Evolutionary conservation across 2,113 vertebrate species (phyloP).

Genomic region (Ptychochromis oligacanthus): DNA sequence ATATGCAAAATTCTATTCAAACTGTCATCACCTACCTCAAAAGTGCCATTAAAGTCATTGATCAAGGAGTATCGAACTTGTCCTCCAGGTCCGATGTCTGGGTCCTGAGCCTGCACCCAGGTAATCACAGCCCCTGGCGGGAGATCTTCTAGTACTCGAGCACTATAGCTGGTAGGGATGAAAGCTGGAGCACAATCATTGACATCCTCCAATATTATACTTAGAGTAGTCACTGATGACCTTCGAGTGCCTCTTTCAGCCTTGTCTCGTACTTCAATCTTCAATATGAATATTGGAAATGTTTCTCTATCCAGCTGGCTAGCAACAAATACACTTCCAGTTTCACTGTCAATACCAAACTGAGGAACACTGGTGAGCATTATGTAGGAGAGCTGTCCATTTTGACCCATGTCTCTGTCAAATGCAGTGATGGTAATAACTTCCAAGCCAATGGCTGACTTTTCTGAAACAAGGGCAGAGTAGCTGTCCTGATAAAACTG

Average conservation of each 20-base stretch:
- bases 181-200: conserved; percentile 95
- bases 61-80: conserved; percentile 90
- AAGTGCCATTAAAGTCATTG: conserved; percentile 90
- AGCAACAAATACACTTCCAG: conserved; percentile 88
- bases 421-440: conserved; percentile 89
- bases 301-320: conserved; percentile 90
- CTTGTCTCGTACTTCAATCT: conserved; percentile 92
- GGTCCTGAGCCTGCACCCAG: conserved; percentile 93
- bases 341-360: conserved; percentile 90
- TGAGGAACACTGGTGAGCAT: conserved; percentile 87
- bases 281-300: conserved; percentile 85
- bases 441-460: conserved; percentile 85
- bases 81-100: conserved; percentile 90
- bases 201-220: conserved; percentile 88
- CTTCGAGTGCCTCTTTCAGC: conserved; percentile 87
- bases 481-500: conserved; percentile 87
- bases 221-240: conserved; percentile 87
- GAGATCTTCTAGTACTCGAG: conserved; percentile 91
- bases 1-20: neutral
- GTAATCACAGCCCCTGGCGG: conserved; percentile 90
- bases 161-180: conserved; percentile 87
- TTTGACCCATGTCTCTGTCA: conserved; percentile 89
- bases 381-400: conserved; percentile 88
- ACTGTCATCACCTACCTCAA: conserved; percentile 86
- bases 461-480: conserved; percentile 87